Conservation (phyloP, 1,140 invertebrate species). For the Drosophila setifemur region DNA sequence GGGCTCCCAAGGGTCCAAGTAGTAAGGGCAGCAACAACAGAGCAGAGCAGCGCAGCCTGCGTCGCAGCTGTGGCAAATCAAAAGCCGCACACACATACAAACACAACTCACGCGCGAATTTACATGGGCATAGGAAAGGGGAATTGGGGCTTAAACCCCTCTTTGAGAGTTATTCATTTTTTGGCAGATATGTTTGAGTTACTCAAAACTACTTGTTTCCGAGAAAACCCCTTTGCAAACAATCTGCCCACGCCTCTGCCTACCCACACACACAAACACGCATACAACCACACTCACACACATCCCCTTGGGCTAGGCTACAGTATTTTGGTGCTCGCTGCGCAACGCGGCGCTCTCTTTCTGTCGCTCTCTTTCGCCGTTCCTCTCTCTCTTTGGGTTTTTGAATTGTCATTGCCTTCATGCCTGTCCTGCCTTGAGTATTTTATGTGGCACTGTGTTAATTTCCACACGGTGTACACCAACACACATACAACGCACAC, state of each 20-base stretch:
- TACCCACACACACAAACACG: slow-evolving; percentile 1
- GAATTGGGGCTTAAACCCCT: background rate
- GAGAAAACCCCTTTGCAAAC: background rate
- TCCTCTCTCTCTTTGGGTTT: slow-evolving; percentile 23
- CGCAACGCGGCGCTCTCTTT: slow-evolving; percentile 41
- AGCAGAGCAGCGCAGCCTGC: slow-evolving; percentile 28
- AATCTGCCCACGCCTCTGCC: background rate
- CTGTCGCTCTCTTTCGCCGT: background rate
- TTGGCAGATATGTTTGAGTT: background rate
- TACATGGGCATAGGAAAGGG: too few relatives aligned
- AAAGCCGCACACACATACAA: slow-evolving; percentile 41
- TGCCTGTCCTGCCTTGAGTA: slow-evolving; percentile 4
- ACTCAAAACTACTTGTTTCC: background rate
- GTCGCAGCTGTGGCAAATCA: slow-evolving; percentile 59
- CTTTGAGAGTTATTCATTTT: too few relatives aligned
- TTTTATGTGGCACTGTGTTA: slow-evolving; percentile 72
- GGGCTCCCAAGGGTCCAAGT: slow-evolving; percentile 33
- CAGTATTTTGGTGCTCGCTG: slow-evolving; percentile 49
- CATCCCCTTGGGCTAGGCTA: slow-evolving; percentile 44
- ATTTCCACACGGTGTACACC: slow-evolving; percentile 65
- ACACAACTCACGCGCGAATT: background rate
- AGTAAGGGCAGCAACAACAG: slow-evolving; percentile 8
- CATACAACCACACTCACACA: slow-evolving; percentile 36
- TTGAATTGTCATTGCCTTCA: slow-evolving; percentile 61
- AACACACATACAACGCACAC: background rate